Evolutionary conservation across 2,888 invertebrate genomes (phyloP).

Genomic region (Alviniconcha strummeri): DNA sequence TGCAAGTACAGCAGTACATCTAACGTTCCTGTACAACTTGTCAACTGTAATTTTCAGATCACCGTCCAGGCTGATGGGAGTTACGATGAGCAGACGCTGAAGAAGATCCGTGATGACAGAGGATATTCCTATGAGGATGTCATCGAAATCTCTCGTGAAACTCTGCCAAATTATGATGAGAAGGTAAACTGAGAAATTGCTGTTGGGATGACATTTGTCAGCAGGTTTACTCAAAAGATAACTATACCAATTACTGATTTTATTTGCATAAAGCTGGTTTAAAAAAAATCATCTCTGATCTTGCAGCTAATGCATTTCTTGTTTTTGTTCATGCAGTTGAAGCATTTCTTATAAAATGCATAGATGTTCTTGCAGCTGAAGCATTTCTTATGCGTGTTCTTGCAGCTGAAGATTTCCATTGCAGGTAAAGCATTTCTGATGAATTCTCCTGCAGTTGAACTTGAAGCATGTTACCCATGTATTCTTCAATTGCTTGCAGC

Average conservation of each 20-base stretch:
- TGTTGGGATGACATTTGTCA: too few species aligned
- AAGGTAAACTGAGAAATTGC: constrained; percentile 47
- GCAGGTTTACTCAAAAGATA: too few species aligned
- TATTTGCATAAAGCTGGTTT: too few species aligned
- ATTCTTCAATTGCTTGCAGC: background rate
- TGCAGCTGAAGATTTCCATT: background rate
- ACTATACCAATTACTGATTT: too few species aligned
- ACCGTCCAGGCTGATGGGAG: background rate
- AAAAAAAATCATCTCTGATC: too few species aligned
- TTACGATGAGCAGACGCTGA: background rate
- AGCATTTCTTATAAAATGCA: too few species aligned
- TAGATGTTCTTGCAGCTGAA: background rate
- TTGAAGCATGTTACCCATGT: background rate
- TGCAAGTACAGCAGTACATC: background rate
- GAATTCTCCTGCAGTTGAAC: too few species aligned
- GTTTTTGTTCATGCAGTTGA: too few species aligned
- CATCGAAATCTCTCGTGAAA: constrained; percentile 50
- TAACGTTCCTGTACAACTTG: background rate
- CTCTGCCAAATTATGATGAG: constrained; percentile 59
- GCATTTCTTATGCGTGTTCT: background rate
- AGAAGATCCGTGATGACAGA: constrained; percentile 36
- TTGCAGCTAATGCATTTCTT: too few species aligned
- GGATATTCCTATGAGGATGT: constrained; percentile 56
- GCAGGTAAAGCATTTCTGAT: background rate
- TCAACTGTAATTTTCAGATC: background rate